Percentiles rank a stretch among this genome's conserved stretches.
Evolutionary conservation across 2,797 vertebrate species (phyloP).

Genomic region (Triplophysa bombifrons): DNA sequence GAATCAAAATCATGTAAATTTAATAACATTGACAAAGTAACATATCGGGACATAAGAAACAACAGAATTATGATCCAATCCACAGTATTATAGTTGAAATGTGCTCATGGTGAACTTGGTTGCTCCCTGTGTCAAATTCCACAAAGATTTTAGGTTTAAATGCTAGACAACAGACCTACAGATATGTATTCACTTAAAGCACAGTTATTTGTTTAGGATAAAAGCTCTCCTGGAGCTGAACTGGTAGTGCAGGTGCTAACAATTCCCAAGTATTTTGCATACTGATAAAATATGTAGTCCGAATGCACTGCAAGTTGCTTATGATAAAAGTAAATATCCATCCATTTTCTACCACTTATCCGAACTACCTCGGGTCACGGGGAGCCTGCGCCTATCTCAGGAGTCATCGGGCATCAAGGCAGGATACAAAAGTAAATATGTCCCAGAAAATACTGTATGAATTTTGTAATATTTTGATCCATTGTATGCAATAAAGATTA

Average conservation of each 20-base stretch:
- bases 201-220: neutral
- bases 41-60: neutral
- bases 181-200: neutral
- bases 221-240: neutral
- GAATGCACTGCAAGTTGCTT: neutral
- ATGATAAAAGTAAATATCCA: neutral
- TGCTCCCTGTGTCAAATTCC: neutral
- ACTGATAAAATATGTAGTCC: neutral
- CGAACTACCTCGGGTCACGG: too few relatives aligned
- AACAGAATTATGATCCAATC: neutral
- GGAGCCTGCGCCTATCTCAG: too few relatives aligned
- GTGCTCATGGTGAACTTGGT: too few relatives aligned
- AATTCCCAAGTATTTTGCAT: neutral
- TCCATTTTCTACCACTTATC: too few relatives aligned
- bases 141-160: too few relatives aligned
- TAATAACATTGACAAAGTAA: neutral
- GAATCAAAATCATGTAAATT: too few relatives aligned
- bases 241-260: neutral
- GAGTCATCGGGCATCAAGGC: too few relatives aligned
- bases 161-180: neutral
- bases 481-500: neutral
- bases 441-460: too few relatives aligned
- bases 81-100: too few relatives aligned
- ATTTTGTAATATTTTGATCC: neutral
- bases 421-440: neutral